phyloP scores from a whole-genome alignment of 2,888 invertebrate species.

The Drosophila formosana region DNA sequence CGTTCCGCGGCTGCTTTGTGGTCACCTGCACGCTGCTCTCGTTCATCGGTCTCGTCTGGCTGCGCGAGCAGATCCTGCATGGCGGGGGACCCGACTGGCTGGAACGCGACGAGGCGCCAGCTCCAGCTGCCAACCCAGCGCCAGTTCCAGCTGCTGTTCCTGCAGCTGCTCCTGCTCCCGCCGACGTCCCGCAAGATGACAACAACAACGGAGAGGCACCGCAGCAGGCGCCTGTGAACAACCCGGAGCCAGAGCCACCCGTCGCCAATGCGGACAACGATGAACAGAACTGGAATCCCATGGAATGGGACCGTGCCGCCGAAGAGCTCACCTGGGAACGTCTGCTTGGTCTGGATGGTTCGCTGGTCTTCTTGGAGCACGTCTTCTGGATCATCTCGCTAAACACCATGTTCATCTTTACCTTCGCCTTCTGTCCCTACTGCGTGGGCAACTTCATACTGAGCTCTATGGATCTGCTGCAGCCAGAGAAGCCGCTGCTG shows the following conservation, averaged over 20 bases:
- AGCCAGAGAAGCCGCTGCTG: conserved; percentile 86
- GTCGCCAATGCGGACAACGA: conserved; percentile 83
- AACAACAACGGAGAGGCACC: conserved; percentile 77
- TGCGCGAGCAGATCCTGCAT: conserved; percentile 98
- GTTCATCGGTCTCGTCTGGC: conserved; percentile 98
- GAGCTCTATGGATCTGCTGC: conserved; percentile 87
- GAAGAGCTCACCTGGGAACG: conserved; percentile 99
- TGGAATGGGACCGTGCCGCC: conserved; percentile 99
- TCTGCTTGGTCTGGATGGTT: conserved; percentile 97
- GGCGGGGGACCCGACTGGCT: conserved; percentile 99
- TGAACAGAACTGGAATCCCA: conserved; percentile 96
- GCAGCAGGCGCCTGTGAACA: conserved; percentile 84
- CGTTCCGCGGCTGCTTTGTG: conserved; percentile 98
- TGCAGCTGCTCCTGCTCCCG: not conserved
- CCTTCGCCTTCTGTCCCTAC: conserved; percentile 98
- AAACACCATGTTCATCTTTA: conserved; percentile 97
- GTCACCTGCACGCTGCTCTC: conserved; percentile 98
- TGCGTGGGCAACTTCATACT: conserved; percentile 96
- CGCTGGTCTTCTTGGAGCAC: conserved; percentile 98
- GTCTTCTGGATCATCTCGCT: conserved; percentile 99
- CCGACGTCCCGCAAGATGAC: conserved; percentile 84
- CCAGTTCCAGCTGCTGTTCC: conserved; percentile 49
- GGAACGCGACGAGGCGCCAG: conserved; percentile 87
- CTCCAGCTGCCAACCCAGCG: conserved; percentile 56
- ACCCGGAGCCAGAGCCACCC: conserved; percentile 87